phyloP scores from a whole-genome alignment of 2,113 vertebrate genomes.

The Cavia porcellus region DNA sequence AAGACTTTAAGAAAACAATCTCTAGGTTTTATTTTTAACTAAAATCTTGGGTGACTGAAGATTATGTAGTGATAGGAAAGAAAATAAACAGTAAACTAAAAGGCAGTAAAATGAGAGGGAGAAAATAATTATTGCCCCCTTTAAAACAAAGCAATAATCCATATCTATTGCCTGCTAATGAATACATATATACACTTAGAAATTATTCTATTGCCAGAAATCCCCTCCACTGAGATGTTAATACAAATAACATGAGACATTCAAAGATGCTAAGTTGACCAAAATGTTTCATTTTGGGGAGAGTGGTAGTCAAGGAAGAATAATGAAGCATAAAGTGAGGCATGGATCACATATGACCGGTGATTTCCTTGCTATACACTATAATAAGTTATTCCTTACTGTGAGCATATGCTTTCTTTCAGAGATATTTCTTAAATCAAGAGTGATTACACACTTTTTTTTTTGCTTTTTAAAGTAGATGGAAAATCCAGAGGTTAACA shows the following conservation, averaged over 20 bases:
- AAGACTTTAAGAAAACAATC: constrained; percentile 66
- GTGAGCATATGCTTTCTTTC: not conserved
- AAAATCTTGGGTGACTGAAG: constrained; percentile 46
- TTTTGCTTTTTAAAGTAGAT: constrained; percentile 59
- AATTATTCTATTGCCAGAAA: constrained; percentile 46
- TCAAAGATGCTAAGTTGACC: constrained; percentile 29
- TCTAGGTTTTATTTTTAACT: constrained; percentile 40
- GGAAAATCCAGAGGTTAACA: constrained; percentile 56
- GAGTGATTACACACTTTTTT: constrained; percentile 25
- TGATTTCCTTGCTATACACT: constrained; percentile 47
- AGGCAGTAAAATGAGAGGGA: constrained; percentile 12
- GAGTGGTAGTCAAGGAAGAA: not conserved
- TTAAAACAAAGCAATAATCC: not conserved
- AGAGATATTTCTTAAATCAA: constrained; percentile 60
- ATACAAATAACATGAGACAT: constrained; percentile 32
- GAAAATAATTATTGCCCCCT: not conserved
- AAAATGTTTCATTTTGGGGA: constrained; percentile 34
- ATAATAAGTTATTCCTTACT: constrained; percentile 3
- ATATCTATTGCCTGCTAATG: constrained; percentile 4
- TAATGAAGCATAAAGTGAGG: not conserved
- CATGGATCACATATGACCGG: constrained; percentile 9
- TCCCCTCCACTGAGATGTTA: constrained; percentile 6
- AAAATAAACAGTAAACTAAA: not conserved
- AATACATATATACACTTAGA: not conserved
- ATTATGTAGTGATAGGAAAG: constrained; percentile 7